These are phyloP conservation scores for Leptosomus discolor DNA, from an alignment of 2,113 vertebrate genomes.

Conservation along the genomic window DNA sequence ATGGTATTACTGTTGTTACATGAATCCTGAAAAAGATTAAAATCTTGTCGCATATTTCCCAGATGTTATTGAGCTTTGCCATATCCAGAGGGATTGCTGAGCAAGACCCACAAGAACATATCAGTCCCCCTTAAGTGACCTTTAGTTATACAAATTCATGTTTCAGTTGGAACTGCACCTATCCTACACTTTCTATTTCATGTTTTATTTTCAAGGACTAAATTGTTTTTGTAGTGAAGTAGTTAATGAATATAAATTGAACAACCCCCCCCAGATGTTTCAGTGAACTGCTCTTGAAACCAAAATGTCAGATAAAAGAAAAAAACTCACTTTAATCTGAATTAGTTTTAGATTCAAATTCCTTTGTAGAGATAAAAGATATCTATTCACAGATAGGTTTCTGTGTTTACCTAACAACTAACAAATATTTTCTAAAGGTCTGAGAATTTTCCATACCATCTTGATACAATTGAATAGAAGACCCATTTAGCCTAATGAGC, in stretches of 20 bases:
- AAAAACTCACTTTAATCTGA: conserved; percentile 56
- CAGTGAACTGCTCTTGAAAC: conserved; percentile 30
- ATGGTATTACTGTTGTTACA: not conserved
- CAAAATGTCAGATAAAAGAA: conserved; percentile 60
- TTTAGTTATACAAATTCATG: not conserved
- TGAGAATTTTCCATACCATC: conserved; percentile 73
- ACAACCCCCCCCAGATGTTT: not conserved
- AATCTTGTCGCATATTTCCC: not conserved
- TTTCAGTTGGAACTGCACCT: not conserved
- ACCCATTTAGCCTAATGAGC: conserved; percentile 76
- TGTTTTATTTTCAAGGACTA: not conserved
- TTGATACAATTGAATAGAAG: conserved; percentile 77
- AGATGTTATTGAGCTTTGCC: not conserved
- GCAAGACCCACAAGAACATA: not conserved
- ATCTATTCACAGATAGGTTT: conserved; percentile 24
- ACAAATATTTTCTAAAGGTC: conserved; percentile 64
- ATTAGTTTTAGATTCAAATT: conserved; percentile 58
- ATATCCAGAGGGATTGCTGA: not conserved
- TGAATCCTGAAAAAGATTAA: not conserved
- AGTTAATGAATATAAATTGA: conserved; percentile 57
- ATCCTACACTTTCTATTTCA: not conserved
- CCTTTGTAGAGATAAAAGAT: conserved; percentile 63
- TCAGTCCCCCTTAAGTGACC: not conserved
- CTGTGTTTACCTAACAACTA: conserved; percentile 63
- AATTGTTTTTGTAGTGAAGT: conserved; percentile 7